Evolutionary conservation across 1,140 invertebrate species (phyloP).

Genomic region (Bactericera cockerelli): DNA sequence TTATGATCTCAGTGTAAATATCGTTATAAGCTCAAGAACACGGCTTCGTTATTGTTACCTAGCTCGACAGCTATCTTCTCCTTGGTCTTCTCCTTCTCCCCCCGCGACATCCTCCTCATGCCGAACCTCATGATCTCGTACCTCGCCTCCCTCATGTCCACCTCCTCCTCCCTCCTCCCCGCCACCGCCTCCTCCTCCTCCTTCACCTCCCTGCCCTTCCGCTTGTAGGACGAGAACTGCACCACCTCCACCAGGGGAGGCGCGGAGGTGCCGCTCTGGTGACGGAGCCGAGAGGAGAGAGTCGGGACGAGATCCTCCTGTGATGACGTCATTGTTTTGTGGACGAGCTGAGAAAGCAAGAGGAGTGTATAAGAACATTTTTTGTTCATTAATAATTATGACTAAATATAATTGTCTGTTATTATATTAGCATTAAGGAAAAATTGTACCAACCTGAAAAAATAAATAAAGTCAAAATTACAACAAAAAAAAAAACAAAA

Average conservation of each 20-base stretch:
- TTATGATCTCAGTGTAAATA: no score
- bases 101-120: not conserved
- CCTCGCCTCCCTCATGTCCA: not conserved
- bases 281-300: not conserved
- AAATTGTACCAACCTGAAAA: no score
- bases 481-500: no score
- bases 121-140: not conserved
- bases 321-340: no score
- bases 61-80: not conserved
- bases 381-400: no score
- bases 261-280: not conserved
- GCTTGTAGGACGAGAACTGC: not conserved
- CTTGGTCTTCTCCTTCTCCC: slow-evolving; percentile 2
- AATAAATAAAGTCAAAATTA: no score
- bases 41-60: no score
- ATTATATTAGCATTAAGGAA: no score
- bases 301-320: not conserved
- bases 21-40: no score
- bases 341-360: no score
- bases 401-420: no score
- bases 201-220: not conserved
- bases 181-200: not conserved
- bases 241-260: not conserved
- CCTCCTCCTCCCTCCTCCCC: not conserved
- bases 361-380: no score